A percentile compares a stretch with the other conserved stretches of the same genome.
Conservation (phyloP, 2,888 invertebrate genomes). For the Acrobasis consociella region DNA sequence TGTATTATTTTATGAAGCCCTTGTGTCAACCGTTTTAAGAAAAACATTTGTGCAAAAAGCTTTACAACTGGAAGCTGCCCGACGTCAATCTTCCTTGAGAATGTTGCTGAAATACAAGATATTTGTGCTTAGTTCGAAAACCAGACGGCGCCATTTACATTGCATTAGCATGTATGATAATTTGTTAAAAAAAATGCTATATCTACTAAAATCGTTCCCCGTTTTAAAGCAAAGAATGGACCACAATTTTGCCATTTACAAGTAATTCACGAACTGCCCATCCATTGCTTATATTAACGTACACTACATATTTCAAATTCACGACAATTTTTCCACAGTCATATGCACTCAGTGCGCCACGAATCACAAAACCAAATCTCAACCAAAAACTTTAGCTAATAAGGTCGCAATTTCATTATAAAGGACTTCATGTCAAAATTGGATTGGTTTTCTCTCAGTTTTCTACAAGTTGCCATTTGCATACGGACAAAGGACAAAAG, state of each 20-base stretch:
- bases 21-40: too few species aligned
- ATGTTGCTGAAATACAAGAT: too few species aligned
- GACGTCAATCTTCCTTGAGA: too few species aligned
- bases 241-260: neutral
- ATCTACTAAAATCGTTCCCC: neutral
- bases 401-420: constrained; percentile 7
- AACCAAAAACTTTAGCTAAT: neutral
- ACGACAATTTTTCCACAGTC: neutral
- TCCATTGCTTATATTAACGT: constrained; percentile 15
- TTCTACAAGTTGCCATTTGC: constrained; percentile 61
- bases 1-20: too few species aligned
- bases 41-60: too few species aligned
- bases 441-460: constrained; percentile 47
- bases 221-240: neutral
- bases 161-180: too few species aligned
- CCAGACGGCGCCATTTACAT: too few species aligned
- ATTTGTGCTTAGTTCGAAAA: too few species aligned
- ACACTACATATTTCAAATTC: neutral
- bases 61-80: too few species aligned
- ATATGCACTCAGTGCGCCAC: neutral
- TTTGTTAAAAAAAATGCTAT: too few species aligned
- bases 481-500: constrained; percentile 55
- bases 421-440: constrained; percentile 52
- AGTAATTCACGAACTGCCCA: neutral
- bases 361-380: neutral